A percentile compares a stretch with the other conserved stretches of the same genome.
Evolutionary conservation across 1,140 invertebrate genomes (phyloP).

Genomic region (Drosophila seguyi): DNA sequence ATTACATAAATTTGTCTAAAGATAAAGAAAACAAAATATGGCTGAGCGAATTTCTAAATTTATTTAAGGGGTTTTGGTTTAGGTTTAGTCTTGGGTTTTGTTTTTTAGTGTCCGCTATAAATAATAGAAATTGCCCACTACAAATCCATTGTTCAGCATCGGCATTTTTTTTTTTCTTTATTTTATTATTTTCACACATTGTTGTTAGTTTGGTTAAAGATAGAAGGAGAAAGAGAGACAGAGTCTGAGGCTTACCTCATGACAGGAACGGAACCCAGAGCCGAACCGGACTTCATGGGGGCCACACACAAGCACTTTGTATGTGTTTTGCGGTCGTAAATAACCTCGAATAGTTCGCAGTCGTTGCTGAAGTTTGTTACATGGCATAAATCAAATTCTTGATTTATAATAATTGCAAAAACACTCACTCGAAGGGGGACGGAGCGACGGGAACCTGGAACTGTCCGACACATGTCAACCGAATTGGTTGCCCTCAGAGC

Average conservation of each 20-base stretch:
- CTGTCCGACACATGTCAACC: conserved; percentile 71
- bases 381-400: conserved; percentile 80
- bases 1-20: conserved; percentile 9
- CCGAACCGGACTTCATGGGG: conserved; percentile 32
- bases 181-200: conserved; percentile 47
- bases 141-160: conserved; percentile 35
- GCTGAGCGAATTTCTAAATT: conserved; percentile 32
- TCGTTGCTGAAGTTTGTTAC: conserved; percentile 75
- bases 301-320: conserved; percentile 66
- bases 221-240: not conserved
- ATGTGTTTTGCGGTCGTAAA: conserved; percentile 76
- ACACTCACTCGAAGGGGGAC: conserved; percentile 42
- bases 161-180: not conserved
- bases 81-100: too few species aligned
- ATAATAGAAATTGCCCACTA: conserved; percentile 47
- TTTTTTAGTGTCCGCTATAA: conserved; percentile 48
- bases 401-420: conserved; percentile 82
- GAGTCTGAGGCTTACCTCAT: conserved; percentile 13
- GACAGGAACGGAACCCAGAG: not conserved
- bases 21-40: not conserved
- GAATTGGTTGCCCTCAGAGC: conserved; percentile 19
- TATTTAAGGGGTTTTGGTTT: conserved; percentile 20
- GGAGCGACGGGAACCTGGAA: conserved; percentile 35
- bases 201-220: conserved; percentile 31
- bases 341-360: conserved; percentile 62